Evolutionary conservation across 2,113 vertebrate species (phyloP).

Genomic region (Triplophysa dalaica): DNA sequence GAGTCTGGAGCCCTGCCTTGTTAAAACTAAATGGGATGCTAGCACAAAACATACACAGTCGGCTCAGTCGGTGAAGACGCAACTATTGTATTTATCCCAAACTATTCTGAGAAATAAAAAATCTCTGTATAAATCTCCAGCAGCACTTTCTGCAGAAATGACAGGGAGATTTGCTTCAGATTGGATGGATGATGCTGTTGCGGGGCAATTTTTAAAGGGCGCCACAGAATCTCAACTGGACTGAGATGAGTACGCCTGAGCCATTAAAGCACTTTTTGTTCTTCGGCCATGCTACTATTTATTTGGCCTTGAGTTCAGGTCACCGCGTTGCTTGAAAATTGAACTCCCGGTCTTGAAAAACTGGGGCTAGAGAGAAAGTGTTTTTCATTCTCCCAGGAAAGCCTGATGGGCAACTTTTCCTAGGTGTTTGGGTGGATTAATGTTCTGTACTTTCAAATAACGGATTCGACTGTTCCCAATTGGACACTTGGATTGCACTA

Average conservation of each 20-base stretch:
- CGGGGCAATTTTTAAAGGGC: not conserved
- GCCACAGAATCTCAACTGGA: not conserved
- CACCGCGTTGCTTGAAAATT: not conserved
- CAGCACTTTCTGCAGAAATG: not conserved
- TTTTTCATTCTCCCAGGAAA: not conserved
- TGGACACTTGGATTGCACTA: not conserved
- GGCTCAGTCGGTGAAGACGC: not conserved
- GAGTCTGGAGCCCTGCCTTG: too few relatives aligned
- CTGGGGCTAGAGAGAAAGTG: not conserved
- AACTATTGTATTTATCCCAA: not conserved
- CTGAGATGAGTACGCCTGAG: not conserved
- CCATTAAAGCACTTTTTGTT: not conserved
- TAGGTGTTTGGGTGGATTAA: not conserved
- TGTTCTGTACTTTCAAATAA: not conserved
- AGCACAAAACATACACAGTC: not conserved
- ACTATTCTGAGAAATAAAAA: too few relatives aligned
- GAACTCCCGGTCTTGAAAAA: not conserved
- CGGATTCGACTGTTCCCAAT: not conserved
- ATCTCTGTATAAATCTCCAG: not conserved
- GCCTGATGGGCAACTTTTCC: constrained; percentile 5
- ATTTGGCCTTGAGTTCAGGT: not conserved
- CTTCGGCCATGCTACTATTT: not conserved
- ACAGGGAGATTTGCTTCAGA: not conserved
- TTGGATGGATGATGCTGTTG: not conserved
- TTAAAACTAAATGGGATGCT: not conserved